Conservation (phyloP, 1,140 invertebrate genomes). For the Scaptomyza pallida region DNA sequence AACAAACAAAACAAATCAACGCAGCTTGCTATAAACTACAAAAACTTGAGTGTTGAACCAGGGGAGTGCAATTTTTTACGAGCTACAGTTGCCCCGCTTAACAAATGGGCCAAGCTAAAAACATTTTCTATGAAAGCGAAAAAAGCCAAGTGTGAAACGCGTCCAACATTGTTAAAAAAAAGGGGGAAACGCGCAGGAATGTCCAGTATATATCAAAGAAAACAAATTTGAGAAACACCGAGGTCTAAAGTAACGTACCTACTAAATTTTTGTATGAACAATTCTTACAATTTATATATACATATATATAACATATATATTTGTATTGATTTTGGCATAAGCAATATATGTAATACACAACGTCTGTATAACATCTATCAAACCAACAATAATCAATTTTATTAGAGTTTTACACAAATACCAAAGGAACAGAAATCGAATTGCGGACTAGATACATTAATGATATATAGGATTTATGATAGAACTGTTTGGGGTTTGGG, state of each 20-base stretch:
- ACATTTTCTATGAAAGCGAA: constrained; percentile 70
- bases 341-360: constrained; percentile 78
- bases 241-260: constrained; percentile 83
- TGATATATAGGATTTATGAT: not conserved
- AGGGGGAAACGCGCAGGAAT: constrained; percentile 29
- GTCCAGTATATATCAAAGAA: constrained; percentile 75
- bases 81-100: constrained; percentile 13
- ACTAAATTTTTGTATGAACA: constrained; percentile 83
- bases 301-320: constrained; percentile 72
- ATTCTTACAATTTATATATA: constrained; percentile 83
- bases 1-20: too few species aligned
- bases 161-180: not conserved
- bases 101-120: constrained; percentile 47
- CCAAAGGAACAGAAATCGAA: constrained; percentile 34
- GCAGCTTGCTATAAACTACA: constrained; percentile 30
- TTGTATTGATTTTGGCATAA: constrained; percentile 83
- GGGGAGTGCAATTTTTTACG: constrained; percentile 37
- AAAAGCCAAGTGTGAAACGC: constrained; percentile 66
- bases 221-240: constrained; percentile 74
- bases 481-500: constrained; percentile 8
- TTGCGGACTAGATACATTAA: not conserved
- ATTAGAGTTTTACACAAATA: constrained; percentile 77
- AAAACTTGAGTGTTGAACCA: constrained; percentile 21
- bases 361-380: constrained; percentile 69
- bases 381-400: constrained; percentile 82